Evolutionary conservation across 2,888 invertebrate species (phyloP), one percentile per base, ranked within the genome.

Genomic region (Torymus tubicola): DNA sequence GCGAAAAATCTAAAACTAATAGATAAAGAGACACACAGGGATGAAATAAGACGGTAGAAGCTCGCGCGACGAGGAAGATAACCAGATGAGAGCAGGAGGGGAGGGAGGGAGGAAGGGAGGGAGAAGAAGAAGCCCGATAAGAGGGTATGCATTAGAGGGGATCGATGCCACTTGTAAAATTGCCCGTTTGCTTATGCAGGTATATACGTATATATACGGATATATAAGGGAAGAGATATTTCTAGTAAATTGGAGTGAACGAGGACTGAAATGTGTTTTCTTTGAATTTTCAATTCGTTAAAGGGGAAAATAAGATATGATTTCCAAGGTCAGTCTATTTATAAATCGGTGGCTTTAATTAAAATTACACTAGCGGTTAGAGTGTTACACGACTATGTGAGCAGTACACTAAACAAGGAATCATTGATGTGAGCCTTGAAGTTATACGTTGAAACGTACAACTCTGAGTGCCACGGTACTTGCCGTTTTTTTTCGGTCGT

Each of bases 101-200:
- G 63, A 70, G 65, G 70, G 58, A 1, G n/a, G 21, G 21, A 72
- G 31, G 61, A 78, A 78, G 72, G 31, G 61, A 78, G 78, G 57
- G 52, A 14, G 13, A 16, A 65, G 78, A 70, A 70, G 67, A 70
- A 60, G 5, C 21, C 60, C 60, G 60, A 18, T 24, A 65, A 50
- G 55, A 65, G 67, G 24, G 16, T n/a, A 60, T 75, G 78, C 81
- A 65, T 74, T 70, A 60, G 55, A 60, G 52, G 31, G 68, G 53
- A 78, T 63, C 77, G 79, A 80, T 80, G 61, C 57, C 63, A 77
- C 57, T 50, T 63, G 64, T 69, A 63, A 81, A 78, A 78, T 82
- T 74, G 75, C 70, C 65, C 14, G 50, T 69, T 50, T 16, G 42
- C 64, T 50, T 71, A 58, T 8, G 16, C 18, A 53, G 52, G 52